A percentile compares a stretch with the other conserved stretches of the same genome.
Conservation (phyloP, 2,113 vertebrate species). For the Syngnathus floridae region DNA sequence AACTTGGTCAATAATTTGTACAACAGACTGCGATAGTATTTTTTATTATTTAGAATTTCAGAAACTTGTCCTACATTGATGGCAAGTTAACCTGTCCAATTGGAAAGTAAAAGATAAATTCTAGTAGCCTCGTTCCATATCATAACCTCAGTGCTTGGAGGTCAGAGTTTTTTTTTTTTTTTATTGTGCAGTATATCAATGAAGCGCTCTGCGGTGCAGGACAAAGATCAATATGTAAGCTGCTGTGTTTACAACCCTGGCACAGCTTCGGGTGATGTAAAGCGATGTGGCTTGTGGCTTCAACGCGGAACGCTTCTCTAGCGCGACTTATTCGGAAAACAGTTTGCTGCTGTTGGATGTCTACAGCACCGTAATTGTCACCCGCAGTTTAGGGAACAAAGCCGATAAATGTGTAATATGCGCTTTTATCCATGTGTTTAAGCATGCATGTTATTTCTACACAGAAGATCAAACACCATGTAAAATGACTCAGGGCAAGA, state of each 20-base stretch:
- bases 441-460: slow-evolving; percentile 43
- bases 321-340: slow-evolving; percentile 4
- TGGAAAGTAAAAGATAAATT: neutral
- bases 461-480: slow-evolving; percentile 50
- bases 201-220: slow-evolving; percentile 19
- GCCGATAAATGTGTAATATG: slow-evolving; percentile 15
- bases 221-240: slow-evolving; percentile 38
- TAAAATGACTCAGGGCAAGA: slow-evolving; percentile 46
- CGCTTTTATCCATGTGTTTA: slow-evolving; percentile 38
- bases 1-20: too few relatives aligned
- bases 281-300: slow-evolving; percentile 15
- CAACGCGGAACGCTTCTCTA: neutral
- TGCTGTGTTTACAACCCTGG: slow-evolving; percentile 25
- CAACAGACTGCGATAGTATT: too few relatives aligned
- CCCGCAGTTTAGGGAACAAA: slow-evolving; percentile 32
- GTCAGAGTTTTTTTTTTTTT: neutral
- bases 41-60: neutral
- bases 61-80: neutral
- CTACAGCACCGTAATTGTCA: slow-evolving; percentile 16
- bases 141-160: slow-evolving; percentile 1
- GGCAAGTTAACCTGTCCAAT: neutral
- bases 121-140: neutral
- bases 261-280: slow-evolving; percentile 30
- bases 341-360: slow-evolving; percentile 5
- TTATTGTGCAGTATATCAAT: slow-evolving; percentile 22